These are phyloP conservation scores for Drosophila tani DNA, from an alignment of 1,140 invertebrate species.

Conservation along the genomic window DNA sequence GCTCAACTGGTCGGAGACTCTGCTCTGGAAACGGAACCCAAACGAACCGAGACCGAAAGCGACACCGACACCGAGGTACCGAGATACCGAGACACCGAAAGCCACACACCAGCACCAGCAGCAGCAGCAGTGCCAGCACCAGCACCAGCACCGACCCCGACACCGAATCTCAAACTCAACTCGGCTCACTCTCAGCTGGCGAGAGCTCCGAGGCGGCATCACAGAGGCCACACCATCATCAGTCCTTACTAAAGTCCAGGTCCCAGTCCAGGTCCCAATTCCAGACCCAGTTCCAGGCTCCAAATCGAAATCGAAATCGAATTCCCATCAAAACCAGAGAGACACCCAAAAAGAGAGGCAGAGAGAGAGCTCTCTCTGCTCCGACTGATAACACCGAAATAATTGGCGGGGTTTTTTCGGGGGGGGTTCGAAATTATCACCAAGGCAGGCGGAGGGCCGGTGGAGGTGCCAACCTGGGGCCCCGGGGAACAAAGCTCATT, in stretches of 20 bases:
- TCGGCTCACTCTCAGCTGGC: neutral
- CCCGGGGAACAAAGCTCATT: constrained; percentile 43
- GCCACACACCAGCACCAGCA: no score
- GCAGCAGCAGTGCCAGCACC: neutral
- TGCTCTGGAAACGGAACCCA: constrained; percentile 48
- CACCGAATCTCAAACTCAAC: constrained; percentile 6
- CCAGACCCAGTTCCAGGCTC: neutral
- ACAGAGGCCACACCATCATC: constrained; percentile 2
- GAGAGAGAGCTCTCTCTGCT: neutral
- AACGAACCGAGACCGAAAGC: constrained; percentile 54
- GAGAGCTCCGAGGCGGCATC: neutral
- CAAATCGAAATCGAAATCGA: neutral
- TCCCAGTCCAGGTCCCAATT: neutral
- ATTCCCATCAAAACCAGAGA: neutral
- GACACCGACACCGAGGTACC: neutral
- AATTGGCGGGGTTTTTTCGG: no score
- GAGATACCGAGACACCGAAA: no score
- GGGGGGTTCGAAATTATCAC: constrained; percentile 12
- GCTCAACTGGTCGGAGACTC: constrained; percentile 73
- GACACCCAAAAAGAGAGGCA: neutral
- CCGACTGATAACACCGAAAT: constrained; percentile 15
- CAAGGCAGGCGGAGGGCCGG: neutral
- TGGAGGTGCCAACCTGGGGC: constrained; percentile 11
- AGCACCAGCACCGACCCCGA: constrained; percentile 14
- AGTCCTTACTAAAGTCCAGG: neutral